Evolutionary conservation across 2,797 vertebrate genomes (phyloP).

Genomic region (Galago senegalensis): DNA sequence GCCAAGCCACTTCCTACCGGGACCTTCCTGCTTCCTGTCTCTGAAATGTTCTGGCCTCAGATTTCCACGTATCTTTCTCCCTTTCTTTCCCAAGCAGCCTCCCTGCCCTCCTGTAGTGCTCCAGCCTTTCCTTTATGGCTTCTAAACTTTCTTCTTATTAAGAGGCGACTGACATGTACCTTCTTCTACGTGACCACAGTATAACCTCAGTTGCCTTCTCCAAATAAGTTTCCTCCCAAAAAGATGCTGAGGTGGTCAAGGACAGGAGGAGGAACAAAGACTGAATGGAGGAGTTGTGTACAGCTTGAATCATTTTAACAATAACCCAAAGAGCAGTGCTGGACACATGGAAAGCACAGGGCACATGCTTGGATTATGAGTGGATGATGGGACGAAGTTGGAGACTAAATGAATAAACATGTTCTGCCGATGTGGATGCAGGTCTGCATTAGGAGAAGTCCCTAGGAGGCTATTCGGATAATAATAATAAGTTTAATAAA

Average conservation of each 20-base stretch:
- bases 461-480: background rate
- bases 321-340: background rate
- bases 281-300: background rate
- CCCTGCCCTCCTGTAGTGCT: rapidly evolving
- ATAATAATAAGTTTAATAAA: background rate
- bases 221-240: background rate
- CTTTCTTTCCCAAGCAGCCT: background rate
- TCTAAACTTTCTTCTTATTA: too few species aligned
- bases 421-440: background rate
- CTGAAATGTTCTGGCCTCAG: background rate
- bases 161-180: background rate
- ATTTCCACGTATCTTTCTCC: background rate
- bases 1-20: rapidly evolving
- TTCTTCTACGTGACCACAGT: background rate
- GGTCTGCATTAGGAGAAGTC: rapidly evolving
- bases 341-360: too few species aligned
- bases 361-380: background rate
- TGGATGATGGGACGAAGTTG: background rate
- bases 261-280: background rate
- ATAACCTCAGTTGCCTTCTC: background rate
- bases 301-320: background rate
- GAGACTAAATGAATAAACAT: background rate
- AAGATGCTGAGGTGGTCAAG: background rate
- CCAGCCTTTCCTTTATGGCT: background rate
- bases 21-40: background rate